These are phyloP conservation scores for Oreonectes daqikongensis DNA, from an alignment of 2,797 vertebrate species.

Conservation along the genomic window DNA sequence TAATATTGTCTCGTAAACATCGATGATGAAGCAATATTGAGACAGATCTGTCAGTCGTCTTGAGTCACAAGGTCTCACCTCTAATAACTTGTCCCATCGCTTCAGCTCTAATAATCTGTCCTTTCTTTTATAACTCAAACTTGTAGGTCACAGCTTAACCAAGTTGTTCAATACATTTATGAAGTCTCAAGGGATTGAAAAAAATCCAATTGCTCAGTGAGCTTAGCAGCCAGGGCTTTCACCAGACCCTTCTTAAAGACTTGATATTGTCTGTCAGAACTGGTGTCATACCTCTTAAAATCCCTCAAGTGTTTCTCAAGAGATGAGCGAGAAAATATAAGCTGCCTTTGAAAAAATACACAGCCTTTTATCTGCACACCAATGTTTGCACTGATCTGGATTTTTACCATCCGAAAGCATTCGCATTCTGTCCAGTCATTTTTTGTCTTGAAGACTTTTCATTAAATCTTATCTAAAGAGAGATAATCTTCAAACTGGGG, in stretches of 20 bases:
- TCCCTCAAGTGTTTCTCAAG: constrained; percentile 13
- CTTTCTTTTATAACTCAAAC: background rate
- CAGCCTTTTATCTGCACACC: constrained; percentile 12
- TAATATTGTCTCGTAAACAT: background rate
- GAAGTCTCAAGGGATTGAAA: constrained; percentile 33
- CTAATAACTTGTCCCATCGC: background rate
- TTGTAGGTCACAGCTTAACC: constrained; percentile 28
- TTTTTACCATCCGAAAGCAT: constrained; percentile 21
- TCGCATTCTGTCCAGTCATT: constrained; percentile 27
- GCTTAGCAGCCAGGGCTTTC: constrained; percentile 7
- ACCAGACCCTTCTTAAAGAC: constrained; percentile 9
- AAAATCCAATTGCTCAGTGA: constrained; percentile 16
- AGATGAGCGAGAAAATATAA: constrained; percentile 1
- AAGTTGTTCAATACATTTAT: constrained; percentile 34
- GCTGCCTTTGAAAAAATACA: background rate
- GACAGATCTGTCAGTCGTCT: background rate
- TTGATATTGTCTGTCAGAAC: constrained; percentile 11
- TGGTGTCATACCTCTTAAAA: constrained; percentile 40
- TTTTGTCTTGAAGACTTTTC: constrained; percentile 27
- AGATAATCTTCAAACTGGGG: constrained; percentile 57
- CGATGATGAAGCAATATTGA: background rate
- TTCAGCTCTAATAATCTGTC: background rate
- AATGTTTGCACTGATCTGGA: constrained; percentile 4
- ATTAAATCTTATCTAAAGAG: constrained; percentile 45
- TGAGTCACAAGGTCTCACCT: background rate